A percentile compares a stretch with the other conserved stretches of the same genome.
These are phyloP conservation scores for Chaetophractus vellerosus DNA, from an alignment of 2,797 vertebrate species.

Conservation along the genomic window DNA sequence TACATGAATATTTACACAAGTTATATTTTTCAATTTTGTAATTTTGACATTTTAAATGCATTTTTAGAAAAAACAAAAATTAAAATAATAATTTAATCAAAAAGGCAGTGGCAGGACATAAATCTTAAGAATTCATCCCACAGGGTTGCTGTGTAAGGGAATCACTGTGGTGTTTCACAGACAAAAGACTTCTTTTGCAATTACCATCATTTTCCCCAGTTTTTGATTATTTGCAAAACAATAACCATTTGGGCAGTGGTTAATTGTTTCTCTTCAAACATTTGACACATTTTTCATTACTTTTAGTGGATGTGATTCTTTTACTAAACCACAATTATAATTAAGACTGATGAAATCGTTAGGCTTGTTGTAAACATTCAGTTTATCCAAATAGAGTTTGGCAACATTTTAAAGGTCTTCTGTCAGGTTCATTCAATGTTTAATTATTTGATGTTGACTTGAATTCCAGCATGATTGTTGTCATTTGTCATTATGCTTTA, in stretches of 20 bases:
- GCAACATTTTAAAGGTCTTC: slow-evolving; percentile 92
- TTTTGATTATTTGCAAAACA: slow-evolving; percentile 89
- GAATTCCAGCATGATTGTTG: slow-evolving; percentile 84
- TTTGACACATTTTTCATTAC: slow-evolving; percentile 89
- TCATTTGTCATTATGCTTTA: slow-evolving; percentile 85
- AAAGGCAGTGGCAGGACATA: neutral
- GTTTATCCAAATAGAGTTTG: slow-evolving; percentile 91
- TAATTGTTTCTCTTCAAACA: slow-evolving; percentile 88
- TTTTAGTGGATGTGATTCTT: slow-evolving; percentile 86
- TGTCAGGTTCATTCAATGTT: slow-evolving; percentile 91
- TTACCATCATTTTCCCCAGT: slow-evolving; percentile 73
- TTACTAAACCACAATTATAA: slow-evolving; percentile 88
- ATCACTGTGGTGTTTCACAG: slow-evolving; percentile 61
- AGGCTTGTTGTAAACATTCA: slow-evolving; percentile 91
- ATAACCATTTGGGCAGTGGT: slow-evolving; percentile 87
- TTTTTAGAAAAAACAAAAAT: neutral
- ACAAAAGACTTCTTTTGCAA: slow-evolving; percentile 81
- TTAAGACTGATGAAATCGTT: slow-evolving; percentile 94
- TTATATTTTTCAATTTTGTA: neutral
- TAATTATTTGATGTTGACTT: slow-evolving; percentile 89
- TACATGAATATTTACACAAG: neutral
- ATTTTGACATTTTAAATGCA: slow-evolving; percentile 15
- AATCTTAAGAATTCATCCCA: slow-evolving; percentile 43
- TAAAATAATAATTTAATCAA: slow-evolving; percentile 11
- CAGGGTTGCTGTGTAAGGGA: slow-evolving; percentile 56